Percentiles rank a stretch among this genome's conserved stretches.
Conservation (phyloP, 1,140 invertebrate genomes). For the Pachypeltis micranthus region DNA sequence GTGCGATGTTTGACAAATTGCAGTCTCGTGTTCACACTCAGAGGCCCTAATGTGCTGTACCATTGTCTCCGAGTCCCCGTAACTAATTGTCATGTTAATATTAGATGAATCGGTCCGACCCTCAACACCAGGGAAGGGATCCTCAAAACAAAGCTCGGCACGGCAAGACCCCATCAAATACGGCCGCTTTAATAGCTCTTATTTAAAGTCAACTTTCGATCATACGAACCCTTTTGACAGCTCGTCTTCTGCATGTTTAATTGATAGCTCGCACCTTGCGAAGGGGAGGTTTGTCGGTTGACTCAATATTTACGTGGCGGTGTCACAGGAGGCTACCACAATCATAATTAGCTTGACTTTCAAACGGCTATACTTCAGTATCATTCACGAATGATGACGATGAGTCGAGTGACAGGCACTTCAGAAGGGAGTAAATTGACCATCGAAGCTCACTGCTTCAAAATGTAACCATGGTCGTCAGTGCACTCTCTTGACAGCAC, state of each 20-base stretch:
- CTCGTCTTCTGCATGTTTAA: background rate
- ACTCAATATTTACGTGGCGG: too few species aligned
- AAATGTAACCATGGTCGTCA: too few species aligned
- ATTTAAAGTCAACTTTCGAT: constrained; percentile 1
- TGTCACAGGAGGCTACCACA: too few species aligned
- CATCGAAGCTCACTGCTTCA: too few species aligned
- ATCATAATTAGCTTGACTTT: too few species aligned
- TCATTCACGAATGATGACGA: too few species aligned
- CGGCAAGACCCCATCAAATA: background rate
- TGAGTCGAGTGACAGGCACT: too few species aligned
- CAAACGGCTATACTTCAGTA: too few species aligned
- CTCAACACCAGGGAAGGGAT: background rate
- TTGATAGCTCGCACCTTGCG: too few species aligned
- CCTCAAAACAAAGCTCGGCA: background rate
- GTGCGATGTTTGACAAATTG: constrained; percentile 4
- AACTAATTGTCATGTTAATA: constrained; percentile 10
- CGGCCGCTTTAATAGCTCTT: background rate
- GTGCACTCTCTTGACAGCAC: too few species aligned
- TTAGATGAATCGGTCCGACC: background rate
- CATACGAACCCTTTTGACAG: background rate
- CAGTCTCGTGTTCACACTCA: constrained; percentile 5
- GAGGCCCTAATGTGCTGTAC: background rate
- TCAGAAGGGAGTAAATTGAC: too few species aligned
- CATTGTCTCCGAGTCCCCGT: background rate
- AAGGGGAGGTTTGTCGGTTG: too few species aligned